Base-by-base conservation (phyloP, 1,140 invertebrate genomes). In the Aethina tumida region DNA sequence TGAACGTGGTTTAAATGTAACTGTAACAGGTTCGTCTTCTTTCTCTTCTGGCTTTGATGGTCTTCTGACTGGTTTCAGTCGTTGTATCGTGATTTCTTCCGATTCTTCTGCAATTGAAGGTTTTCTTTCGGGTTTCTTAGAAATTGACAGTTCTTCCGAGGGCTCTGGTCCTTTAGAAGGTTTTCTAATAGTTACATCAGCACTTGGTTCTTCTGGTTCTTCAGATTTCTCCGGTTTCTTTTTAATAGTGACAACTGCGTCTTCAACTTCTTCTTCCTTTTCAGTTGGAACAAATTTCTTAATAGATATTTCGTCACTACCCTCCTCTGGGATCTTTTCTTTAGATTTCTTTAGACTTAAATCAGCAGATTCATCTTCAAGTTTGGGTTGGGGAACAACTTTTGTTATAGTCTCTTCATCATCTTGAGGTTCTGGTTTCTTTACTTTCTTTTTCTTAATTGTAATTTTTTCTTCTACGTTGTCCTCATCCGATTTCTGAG, bases 41-140 rank as follows among this genome's bases (percentile, higher is more conserved):
- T 84, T 79, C 65, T 84, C 81, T 49, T 74, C 68, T 25, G 71
- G 67, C 45, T 70, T 81, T 48, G 69, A 71, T 39, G 68, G 62
- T 62, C 75, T 77, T 55, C 71, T 73, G 29, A 73, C 66, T 15
- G 71, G 73, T 39, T 75, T 77, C 29, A 79, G 57, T 55, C 80
- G 82, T 50, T 80, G 79, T 13, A 84, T 67, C 4, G 76, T 83
- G 9, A 82, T 63, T 64, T 82, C 79, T 58, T 83, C 75, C 38
- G 72, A 69, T 34, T 73, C 70, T 62, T 84, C 80, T 59, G 83
- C 78, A 17, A 73, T 67, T 26, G 70, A 62, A 44, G 75, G 70
- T 42, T 65, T 67, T 34, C 56, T 42, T 3, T 62, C 62, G 16
- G 52, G 47, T 39, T 66, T 66, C 19, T 65, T 63, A 49, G 63